These are phyloP conservation scores for Hirundichthys speculiger DNA, from an alignment of 2,113 vertebrate genomes.

Conservation along the genomic window DNA sequence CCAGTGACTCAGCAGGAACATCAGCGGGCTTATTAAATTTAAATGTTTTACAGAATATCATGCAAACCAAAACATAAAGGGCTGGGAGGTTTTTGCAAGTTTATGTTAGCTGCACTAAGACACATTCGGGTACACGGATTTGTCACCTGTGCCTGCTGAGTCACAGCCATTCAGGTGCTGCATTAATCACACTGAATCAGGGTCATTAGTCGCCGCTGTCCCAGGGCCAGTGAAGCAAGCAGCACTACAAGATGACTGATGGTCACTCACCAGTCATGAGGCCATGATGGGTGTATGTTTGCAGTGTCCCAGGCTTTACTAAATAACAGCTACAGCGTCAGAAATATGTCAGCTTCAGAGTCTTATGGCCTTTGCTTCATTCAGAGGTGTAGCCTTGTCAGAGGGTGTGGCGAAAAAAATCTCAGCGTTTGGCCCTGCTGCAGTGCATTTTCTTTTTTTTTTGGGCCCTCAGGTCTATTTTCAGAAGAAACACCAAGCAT, in stretches of 20 bases:
- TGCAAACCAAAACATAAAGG: conserved; percentile 1
- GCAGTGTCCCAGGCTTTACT: not conserved
- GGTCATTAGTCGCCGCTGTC: conserved; percentile 29
- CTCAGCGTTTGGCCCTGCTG: not conserved
- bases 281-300: conserved; percentile 31
- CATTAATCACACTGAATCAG: conserved; percentile 34
- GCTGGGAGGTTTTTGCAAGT: not conserved
- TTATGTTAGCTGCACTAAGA: conserved; percentile 13
- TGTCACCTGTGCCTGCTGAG: conserved; percentile 3
- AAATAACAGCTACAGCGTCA: not conserved
- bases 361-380: too few species aligned
- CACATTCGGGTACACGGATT: not conserved
- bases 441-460: not conserved
- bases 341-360: too few species aligned
- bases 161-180: conserved; percentile 16
- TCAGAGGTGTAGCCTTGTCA: too few species aligned
- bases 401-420: too few species aligned
- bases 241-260: conserved; percentile 33
- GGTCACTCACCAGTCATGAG: conserved; percentile 17
- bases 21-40: conserved; percentile 30
- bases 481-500: conserved; percentile 1
- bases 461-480: not conserved
- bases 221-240: conserved; percentile 21
- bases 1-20: conserved; percentile 58
- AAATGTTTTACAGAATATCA: conserved; percentile 22